Percentiles rank a stretch among this genome's conserved stretches.
phyloP scores from a whole-genome alignment of 2,888 invertebrate genomes.

The Aporophyla lueneburgensis region DNA sequence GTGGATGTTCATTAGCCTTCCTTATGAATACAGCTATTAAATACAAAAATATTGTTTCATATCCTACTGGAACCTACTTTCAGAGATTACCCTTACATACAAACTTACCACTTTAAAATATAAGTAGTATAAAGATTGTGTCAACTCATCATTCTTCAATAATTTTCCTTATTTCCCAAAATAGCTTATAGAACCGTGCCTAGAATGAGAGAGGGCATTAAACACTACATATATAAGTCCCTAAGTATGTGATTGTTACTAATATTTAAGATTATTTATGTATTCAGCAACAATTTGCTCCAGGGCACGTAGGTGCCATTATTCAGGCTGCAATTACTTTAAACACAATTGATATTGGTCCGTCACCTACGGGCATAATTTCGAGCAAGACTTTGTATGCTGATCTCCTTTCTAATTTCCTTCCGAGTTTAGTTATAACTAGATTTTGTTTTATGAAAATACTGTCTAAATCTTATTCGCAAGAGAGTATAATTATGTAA shows the following conservation, averaged over 20 bases:
- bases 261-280: neutral
- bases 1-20: too few species aligned
- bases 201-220: neutral
- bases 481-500: neutral
- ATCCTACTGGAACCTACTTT: too few species aligned
- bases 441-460: neutral
- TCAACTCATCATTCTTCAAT: neutral
- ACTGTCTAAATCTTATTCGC: neutral
- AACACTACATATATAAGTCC: neutral
- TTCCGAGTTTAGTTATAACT: neutral
- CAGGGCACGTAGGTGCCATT: constrained; percentile 3
- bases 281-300: constrained; percentile 7
- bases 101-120: too few species aligned
- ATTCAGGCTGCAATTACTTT: neutral
- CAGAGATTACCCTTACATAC: too few species aligned
- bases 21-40: too few species aligned
- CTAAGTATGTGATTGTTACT: neutral
- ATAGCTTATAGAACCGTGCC: neutral
- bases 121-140: neutral
- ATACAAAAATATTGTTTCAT: too few species aligned
- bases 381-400: neutral
- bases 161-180: neutral
- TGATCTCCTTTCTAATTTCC: constrained; percentile 2
- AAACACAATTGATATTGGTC: neutral
- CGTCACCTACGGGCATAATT: constrained; percentile 23